phyloP scores from a whole-genome alignment of 2,797 vertebrate genomes.

The Sebastes paucispinis region DNA sequence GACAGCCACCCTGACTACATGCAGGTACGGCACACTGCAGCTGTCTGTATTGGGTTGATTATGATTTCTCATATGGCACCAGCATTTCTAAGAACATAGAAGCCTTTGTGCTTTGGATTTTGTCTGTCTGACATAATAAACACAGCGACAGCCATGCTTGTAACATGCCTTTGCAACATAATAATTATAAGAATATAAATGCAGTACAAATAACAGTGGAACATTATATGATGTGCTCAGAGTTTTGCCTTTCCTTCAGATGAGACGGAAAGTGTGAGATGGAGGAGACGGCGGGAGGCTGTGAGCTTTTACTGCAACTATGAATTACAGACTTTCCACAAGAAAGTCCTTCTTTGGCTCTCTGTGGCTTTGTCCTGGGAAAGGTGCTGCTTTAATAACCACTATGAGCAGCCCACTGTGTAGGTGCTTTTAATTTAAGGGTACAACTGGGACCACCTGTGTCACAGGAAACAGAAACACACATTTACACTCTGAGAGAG shows the following conservation, averaged over 20 bases:
- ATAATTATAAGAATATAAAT: constrained; percentile 2
- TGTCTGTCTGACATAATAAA: neutral
- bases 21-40: neutral
- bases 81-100: neutral
- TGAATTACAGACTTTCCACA: constrained; percentile 2
- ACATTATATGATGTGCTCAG: neutral
- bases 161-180: neutral
- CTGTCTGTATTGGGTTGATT: neutral
- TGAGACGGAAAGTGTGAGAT: neutral
- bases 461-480: neutral
- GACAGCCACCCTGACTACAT: neutral
- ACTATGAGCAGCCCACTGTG: neutral
- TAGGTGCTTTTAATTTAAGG: constrained; percentile 20
- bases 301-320: constrained; percentile 10
- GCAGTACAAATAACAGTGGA: neutral
- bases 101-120: neutral
- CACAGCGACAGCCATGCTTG: neutral
- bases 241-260: neutral
- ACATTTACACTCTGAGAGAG: neutral
- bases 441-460: neutral
- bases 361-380: constrained; percentile 13
- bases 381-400: constrained; percentile 29
- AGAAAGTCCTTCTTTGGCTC: neutral
- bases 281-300: neutral
- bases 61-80: neutral